phyloP scores from a whole-genome alignment of 1,140 invertebrate genomes.

The Maniola jurtina region DNA sequence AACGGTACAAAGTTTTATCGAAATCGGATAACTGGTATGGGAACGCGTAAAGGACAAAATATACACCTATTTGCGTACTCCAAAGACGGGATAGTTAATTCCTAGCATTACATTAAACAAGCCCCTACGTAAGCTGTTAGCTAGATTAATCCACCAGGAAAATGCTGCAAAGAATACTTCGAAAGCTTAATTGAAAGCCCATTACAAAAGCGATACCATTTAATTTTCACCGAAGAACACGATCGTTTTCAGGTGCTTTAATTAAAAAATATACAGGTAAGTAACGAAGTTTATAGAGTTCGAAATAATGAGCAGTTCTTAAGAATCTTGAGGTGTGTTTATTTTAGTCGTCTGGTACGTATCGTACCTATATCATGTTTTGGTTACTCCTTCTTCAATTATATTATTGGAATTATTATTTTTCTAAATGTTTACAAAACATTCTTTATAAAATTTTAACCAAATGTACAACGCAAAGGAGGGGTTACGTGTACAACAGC shows the following conservation, averaged over 20 bases:
- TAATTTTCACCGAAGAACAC: conserved; percentile 13
- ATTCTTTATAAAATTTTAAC: too few relatives aligned
- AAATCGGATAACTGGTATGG: too few relatives aligned
- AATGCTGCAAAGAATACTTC: conserved; percentile 8
- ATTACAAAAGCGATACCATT: conserved; percentile 13
- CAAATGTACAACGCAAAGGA: too few relatives aligned
- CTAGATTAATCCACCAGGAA: conserved; percentile 8
- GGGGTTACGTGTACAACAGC: too few relatives aligned
- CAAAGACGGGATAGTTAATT: neutral
- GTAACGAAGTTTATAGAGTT: conserved; percentile 24
- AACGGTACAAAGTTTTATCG: too few relatives aligned
- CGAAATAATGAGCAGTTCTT: conserved; percentile 28
- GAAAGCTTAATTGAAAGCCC: conserved; percentile 8
- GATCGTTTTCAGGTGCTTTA: conserved; percentile 12
- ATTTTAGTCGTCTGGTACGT: conserved; percentile 28
- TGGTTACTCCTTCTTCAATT: too few relatives aligned
- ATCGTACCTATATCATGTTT: conserved; percentile 16
- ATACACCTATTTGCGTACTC: neutral
- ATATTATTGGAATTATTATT: too few relatives aligned
- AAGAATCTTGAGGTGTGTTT: conserved; percentile 10
- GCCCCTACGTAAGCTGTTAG: neutral
- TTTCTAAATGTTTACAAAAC: too few relatives aligned
- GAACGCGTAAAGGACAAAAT: neutral
- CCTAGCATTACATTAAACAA: conserved; percentile 4
- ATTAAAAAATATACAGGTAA: conserved; percentile 20